Evolutionary conservation across 2,888 invertebrate species (phyloP).

Genomic region (Apamea anceps): DNA sequence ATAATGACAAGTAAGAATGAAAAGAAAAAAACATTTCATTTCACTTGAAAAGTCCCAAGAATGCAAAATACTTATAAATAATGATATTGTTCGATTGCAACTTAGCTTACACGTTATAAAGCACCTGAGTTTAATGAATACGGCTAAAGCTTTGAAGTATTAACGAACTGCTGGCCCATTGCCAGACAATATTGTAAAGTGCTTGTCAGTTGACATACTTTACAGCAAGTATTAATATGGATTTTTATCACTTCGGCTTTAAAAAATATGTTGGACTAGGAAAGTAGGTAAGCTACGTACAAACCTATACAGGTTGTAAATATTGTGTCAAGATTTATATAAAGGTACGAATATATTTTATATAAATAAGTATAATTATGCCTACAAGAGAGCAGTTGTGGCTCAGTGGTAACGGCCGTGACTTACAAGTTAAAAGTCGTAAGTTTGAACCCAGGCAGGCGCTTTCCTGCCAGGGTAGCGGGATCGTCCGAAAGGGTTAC

Average conservation of each 20-base stretch:
- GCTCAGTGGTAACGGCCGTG: background rate
- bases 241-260: slow-evolving; percentile 21
- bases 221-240: slow-evolving; percentile 38
- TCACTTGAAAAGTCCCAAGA: background rate
- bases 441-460: background rate
- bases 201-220: slow-evolving; percentile 39
- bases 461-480: too few relatives aligned
- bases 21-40: background rate
- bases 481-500: too few relatives aligned
- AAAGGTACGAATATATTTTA: slow-evolving; percentile 3
- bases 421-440: background rate
- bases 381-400: background rate
- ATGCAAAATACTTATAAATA: background rate
- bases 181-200: slow-evolving; percentile 47
- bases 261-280: background rate
- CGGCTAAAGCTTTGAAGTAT: slow-evolving; percentile 43
- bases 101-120: background rate
- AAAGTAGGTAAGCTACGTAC: too few relatives aligned
- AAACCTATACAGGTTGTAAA: background rate
- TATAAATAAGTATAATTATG: slow-evolving; percentile 8
- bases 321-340: background rate
- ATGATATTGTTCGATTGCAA: background rate
- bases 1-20: background rate
- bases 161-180: slow-evolving; percentile 55
- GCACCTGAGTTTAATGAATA: slow-evolving; percentile 35